Conservation (phyloP, 2,797 vertebrate species). For the Allobates femoralis region DNA sequence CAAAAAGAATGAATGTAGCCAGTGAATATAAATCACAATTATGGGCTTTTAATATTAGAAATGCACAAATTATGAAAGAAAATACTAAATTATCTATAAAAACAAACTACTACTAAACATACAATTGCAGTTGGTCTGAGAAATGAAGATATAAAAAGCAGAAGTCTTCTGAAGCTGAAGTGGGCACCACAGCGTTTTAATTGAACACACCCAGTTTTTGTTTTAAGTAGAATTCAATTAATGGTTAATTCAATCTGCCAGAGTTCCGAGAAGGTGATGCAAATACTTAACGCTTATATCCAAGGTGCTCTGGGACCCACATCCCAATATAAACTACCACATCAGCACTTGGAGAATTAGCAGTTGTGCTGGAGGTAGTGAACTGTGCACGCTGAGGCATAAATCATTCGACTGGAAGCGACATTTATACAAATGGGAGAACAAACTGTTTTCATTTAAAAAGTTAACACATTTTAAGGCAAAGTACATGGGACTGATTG, state of each 20-base stretch:
- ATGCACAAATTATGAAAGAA: background rate
- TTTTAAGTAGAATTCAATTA: constrained; percentile 35
- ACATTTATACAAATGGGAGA: constrained; percentile 61
- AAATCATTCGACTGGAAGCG: constrained; percentile 47
- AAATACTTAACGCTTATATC: constrained; percentile 65
- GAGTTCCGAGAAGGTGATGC: constrained; percentile 59
- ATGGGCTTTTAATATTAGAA: background rate
- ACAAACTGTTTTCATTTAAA: constrained; percentile 62
- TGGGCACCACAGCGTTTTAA: background rate
- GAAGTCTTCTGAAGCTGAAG: background rate
- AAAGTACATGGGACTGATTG: constrained; percentile 52
- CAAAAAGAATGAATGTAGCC: too few species aligned
- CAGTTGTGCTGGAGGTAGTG: background rate
- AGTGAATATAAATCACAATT: too few species aligned
- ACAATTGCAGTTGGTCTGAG: background rate
- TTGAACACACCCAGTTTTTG: constrained; percentile 6
- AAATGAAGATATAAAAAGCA: background rate
- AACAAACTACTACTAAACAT: background rate
- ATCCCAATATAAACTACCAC: constrained; percentile 58
- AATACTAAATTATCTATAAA: background rate
- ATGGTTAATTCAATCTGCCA: constrained; percentile 21
- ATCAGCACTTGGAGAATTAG: constrained; percentile 62
- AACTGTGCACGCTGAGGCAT: constrained; percentile 40
- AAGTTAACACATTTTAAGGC: constrained; percentile 59
- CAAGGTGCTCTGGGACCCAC: constrained; percentile 65